Conservation (phyloP, 2,113 vertebrate species). For the Nothocercus nigrocapillus region DNA sequence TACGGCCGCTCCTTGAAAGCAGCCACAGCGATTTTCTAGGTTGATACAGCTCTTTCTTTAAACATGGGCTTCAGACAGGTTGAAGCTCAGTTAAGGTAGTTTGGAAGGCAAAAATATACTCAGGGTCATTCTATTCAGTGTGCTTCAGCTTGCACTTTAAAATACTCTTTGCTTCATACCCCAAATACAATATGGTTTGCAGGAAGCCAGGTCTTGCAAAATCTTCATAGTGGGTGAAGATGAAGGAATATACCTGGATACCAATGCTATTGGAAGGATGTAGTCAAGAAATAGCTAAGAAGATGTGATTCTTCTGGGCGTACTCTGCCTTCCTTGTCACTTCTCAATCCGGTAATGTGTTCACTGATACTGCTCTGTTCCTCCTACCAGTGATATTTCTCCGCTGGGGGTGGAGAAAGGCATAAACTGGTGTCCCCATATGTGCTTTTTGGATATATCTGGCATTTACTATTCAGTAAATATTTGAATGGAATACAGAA, state of each 20-base stretch:
- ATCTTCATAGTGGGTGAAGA: background rate
- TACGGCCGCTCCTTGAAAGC: background rate
- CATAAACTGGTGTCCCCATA: too few relatives aligned
- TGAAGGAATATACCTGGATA: background rate
- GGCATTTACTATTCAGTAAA: too few relatives aligned
- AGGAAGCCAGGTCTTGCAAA: background rate
- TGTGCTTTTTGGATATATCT: too few relatives aligned
- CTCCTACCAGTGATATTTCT: too few relatives aligned
- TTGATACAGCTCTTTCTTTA: background rate
- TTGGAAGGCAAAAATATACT: background rate
- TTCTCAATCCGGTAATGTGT: too few relatives aligned
- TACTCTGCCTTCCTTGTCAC: too few relatives aligned
- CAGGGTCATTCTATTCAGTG: background rate
- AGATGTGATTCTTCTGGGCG: too few relatives aligned
- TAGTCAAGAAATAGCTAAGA: too few relatives aligned
- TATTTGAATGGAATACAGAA: too few relatives aligned
- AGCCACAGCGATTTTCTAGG: background rate
- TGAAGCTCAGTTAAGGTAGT: background rate
- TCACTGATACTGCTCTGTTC: too few relatives aligned
- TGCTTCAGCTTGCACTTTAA: background rate
- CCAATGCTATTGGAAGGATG: too few relatives aligned
- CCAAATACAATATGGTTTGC: background rate
- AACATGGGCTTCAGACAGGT: background rate
- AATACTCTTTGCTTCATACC: background rate
- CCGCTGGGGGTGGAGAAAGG: too few relatives aligned